Evolutionary conservation across 2,113 vertebrate genomes (phyloP), one percentile per base, ranked within the genome.

Genomic region (Sisor rabdophorus): DNA sequence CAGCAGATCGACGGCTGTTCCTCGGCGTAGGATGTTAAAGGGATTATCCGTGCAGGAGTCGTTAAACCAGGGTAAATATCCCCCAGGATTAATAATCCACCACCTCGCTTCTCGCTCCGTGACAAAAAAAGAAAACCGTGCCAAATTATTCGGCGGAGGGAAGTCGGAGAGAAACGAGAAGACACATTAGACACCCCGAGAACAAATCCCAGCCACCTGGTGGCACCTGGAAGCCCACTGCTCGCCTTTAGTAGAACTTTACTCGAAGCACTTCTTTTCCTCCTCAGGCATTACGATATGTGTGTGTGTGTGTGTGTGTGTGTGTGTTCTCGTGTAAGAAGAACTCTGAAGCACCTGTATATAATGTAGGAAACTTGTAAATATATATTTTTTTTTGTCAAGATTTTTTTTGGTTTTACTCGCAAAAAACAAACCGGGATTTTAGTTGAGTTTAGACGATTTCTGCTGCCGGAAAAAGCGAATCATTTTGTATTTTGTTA

Each of bases 401-500:
- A 82, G 70, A 79, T 59, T 81, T 76, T 53, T 53, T 17, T 76
- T 64, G 40, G 79, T 88, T 71, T 83, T 84, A 82, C 52, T n/a
- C n/a, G n/a, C n/a, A n/a, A n/a, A n/a, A 81, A 87, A 87, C 80
- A 88, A 88, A 89, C 83, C 84, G 88, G 89, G 40, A 44, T 9
- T 44, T 44, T 44, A 44, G 40, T 44, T 44, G 5, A 44, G 40
- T 44, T 44, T 44, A 9, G 40, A 44, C 40, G 40, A 44, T 44
- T 9, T 44, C 40, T 44, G 5, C 9, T 44, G 81, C 86, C 85
- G 87, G 83, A 69, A 63, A 64, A 28, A 52, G 36, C 70, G 15
- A 48, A 71, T 61, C 72, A 68, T 79, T 82, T 82, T 80, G 68
- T 80, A 73, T 77, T 78, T 84, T 85, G 72, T 26, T 78, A 85